A percentile compares a stretch with the other conserved stretches of the same genome.
Conservation (phyloP, 2,113 vertebrate genomes). For the Nanorana parkeri region DNA sequence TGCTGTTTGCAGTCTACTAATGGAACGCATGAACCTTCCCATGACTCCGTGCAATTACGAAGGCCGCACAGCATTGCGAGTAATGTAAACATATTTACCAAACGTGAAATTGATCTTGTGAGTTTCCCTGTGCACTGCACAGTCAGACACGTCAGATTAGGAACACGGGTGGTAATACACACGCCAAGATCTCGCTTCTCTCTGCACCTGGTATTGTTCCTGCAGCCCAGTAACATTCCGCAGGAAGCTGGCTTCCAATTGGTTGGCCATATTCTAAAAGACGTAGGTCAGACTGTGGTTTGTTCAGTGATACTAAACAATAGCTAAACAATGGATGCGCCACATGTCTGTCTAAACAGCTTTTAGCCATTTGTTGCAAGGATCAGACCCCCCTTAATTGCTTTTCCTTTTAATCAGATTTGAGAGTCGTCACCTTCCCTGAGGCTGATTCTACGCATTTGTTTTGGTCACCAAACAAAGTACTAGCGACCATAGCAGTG, state of each 20-base stretch:
- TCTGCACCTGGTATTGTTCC: slow-evolving; percentile 46
- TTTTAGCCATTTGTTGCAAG: slow-evolving; percentile 43
- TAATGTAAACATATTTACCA: slow-evolving; percentile 65
- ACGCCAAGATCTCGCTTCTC: neutral
- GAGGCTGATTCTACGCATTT: slow-evolving; percentile 4
- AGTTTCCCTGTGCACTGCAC: slow-evolving; percentile 33
- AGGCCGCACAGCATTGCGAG: slow-evolving; percentile 67
- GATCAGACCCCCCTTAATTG: slow-evolving; percentile 4
- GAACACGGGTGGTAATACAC: slow-evolving; percentile 25
- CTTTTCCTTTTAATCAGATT: slow-evolving; percentile 5
- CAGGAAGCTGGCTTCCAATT: slow-evolving; percentile 17
- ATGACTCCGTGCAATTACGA: slow-evolving; percentile 70
- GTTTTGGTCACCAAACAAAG: too few species aligned
- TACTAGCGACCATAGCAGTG: too few species aligned
- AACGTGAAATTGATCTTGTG: slow-evolving; percentile 62
- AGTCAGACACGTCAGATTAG: slow-evolving; percentile 36
- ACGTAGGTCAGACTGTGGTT: slow-evolving; percentile 45
- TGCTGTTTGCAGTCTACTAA: slow-evolving; percentile 74
- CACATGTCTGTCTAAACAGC: slow-evolving; percentile 45
- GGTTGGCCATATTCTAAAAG: slow-evolving; percentile 38
- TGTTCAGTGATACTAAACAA: slow-evolving; percentile 22
- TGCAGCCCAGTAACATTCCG: slow-evolving; percentile 30
- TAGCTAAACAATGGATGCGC: slow-evolving; percentile 37
- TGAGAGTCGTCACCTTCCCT: slow-evolving; percentile 18
- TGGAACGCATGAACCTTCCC: slow-evolving; percentile 74